phyloP scores from a whole-genome alignment of 2,888 invertebrate species.

The Drosophila multiciliata region DNA sequence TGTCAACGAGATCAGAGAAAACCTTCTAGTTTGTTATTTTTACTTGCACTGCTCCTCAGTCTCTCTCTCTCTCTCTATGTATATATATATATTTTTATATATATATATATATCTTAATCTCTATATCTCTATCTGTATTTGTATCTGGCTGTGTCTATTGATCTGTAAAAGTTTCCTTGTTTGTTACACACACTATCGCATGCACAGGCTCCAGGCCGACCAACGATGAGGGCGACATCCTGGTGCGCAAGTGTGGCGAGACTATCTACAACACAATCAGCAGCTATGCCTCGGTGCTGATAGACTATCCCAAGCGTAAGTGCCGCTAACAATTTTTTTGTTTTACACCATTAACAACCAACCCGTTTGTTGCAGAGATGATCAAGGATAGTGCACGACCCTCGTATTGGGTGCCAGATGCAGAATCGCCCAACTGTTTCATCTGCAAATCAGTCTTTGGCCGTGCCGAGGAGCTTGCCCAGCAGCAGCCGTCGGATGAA shows the following conservation, averaged over 20 bases:
- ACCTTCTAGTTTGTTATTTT: too few relatives aligned
- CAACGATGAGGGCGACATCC: conserved; percentile 86
- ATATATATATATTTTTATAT: not conserved
- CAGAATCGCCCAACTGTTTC: conserved; percentile 88
- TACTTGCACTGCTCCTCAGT: not conserved
- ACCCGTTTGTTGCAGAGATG: conserved; percentile 84
- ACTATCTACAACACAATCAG: conserved; percentile 90
- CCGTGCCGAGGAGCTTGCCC: conserved; percentile 83
- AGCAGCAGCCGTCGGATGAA: conserved; percentile 19
- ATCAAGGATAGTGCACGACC: conserved; percentile 92
- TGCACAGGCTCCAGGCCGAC: conserved; percentile 70
- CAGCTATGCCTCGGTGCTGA: conserved; percentile 88
- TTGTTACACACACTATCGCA: conserved; percentile 61
- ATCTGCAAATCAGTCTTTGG: conserved; percentile 88
- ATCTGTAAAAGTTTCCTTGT: conserved; percentile 23
- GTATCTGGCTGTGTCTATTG: conserved; percentile 1
- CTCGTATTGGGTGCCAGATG: conserved; percentile 92
- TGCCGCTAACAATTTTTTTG: not conserved
- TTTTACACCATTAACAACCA: not conserved
- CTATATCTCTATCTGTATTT: not conserved
- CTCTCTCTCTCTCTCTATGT: not conserved
- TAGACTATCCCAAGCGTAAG: conserved; percentile 90
- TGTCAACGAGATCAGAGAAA: not conserved
- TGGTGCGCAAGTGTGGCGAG: conserved; percentile 89
- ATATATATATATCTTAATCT: not conserved